phyloP scores from a whole-genome alignment of 2,113 vertebrate species.

The Brachypodius melanocephalos region DNA sequence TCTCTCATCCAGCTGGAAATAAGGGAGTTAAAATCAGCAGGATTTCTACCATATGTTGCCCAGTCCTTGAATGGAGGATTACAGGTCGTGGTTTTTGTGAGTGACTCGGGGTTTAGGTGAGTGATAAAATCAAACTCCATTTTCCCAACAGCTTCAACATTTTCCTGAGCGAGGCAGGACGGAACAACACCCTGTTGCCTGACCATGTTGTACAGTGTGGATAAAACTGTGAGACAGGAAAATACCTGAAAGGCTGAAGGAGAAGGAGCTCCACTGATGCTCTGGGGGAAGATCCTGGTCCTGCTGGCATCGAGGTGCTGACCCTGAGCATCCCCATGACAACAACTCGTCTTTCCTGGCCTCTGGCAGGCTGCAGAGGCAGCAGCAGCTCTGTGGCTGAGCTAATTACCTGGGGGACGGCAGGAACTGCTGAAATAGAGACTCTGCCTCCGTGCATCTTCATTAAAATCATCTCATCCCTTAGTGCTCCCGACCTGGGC shows the following conservation, averaged over 20 bases:
- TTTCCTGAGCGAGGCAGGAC: not conserved
- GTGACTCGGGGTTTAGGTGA: not conserved
- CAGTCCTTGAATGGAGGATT: not conserved
- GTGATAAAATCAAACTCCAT: not conserved
- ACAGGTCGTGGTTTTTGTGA: not conserved
- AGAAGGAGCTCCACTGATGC: slow-evolving; percentile 62
- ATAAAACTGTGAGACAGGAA: not conserved
- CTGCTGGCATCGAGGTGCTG: slow-evolving; percentile 74
- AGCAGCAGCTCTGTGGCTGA: slow-evolving; percentile 74
- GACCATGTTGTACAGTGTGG: not conserved
- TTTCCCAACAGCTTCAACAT: not conserved
- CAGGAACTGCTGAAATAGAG: not conserved
- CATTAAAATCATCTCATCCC: not conserved
- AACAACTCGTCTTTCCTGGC: slow-evolving; percentile 85
- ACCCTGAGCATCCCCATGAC: slow-evolving; percentile 81
- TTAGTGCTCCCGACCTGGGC: not conserved
- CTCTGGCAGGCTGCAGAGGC: slow-evolving; percentile 78
- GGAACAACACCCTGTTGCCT: not conserved
- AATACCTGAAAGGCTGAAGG: not conserved
- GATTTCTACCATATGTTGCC: not conserved
- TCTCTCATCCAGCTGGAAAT: not conserved
- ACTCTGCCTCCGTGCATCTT: not conserved
- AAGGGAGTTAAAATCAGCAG: not conserved
- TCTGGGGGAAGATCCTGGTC: slow-evolving; percentile 77
- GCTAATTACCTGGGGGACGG: slow-evolving; percentile 77